Percentiles rank a stretch among this genome's conserved stretches.
phyloP scores from a whole-genome alignment of 2,888 invertebrate species.

The Parnassius mnemosyne region DNA sequence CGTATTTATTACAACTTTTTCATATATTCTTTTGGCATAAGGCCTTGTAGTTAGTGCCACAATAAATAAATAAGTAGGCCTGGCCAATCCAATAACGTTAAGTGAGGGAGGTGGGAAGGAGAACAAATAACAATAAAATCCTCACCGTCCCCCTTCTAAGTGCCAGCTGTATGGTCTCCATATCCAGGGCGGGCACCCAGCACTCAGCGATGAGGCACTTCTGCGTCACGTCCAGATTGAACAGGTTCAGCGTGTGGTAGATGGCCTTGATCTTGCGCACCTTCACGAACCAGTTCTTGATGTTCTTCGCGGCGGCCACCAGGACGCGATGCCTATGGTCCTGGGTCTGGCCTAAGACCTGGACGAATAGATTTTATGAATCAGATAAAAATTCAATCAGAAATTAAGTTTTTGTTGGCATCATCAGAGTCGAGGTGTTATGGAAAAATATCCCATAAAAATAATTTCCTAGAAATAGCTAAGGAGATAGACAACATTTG shows the following conservation, averaged over 20 bases:
- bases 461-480: no score
- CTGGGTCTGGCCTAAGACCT: constrained; percentile 95
- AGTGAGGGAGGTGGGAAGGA: no score
- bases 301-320: constrained; percentile 91
- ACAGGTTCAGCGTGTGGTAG: constrained; percentile 93
- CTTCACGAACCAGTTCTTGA: constrained; percentile 94
- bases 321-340: constrained; percentile 95
- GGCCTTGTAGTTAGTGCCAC: no score
- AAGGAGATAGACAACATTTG: no score
- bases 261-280: constrained; percentile 96
- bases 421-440: no score
- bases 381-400: neutral
- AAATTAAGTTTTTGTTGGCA: no score
- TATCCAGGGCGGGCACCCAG: constrained; percentile 88
- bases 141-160: constrained; percentile 6
- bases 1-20: no score
- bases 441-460: no score
- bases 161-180: constrained; percentile 42
- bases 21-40: no score
- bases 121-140: neutral
- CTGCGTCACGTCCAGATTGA: constrained; percentile 92
- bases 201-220: constrained; percentile 93
- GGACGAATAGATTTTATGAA: constrained; percentile 10
- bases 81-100: no score
- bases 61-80: no score